These are phyloP conservation scores for Lycaon pictus DNA, from an alignment of 2,113 vertebrate genomes.

Conservation along the genomic window DNA sequence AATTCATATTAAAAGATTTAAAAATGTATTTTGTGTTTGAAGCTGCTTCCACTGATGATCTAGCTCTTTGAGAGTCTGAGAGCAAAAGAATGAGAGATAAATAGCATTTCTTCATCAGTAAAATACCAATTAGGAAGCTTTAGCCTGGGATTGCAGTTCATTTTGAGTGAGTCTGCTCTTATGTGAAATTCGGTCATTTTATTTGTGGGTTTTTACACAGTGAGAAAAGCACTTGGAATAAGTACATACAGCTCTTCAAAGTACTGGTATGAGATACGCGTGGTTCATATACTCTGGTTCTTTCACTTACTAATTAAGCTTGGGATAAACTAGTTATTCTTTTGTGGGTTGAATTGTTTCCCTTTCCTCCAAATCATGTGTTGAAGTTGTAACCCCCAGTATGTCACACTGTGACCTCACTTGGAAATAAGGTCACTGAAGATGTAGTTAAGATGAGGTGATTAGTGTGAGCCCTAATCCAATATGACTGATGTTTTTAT, in stretches of 20 bases:
- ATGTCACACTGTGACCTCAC: neutral
- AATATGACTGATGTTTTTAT: neutral
- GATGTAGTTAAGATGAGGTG: neutral
- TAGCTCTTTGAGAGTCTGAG: neutral
- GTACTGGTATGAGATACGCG: neutral
- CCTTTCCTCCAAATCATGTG: neutral
- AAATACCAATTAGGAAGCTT: constrained; percentile 32
- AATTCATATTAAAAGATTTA: constrained; percentile 55
- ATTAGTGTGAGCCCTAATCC: neutral
- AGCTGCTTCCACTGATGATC: neutral
- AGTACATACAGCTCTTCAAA: neutral
- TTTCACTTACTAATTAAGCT: neutral
- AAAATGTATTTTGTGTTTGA: constrained; percentile 9
- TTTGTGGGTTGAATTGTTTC: neutral
- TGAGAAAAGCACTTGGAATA: constrained; percentile 13
- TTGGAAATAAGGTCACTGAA: neutral
- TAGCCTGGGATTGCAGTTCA: neutral
- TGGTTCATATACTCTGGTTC: neutral
- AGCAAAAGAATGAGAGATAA: constrained; percentile 10
- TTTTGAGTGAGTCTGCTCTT: neutral
- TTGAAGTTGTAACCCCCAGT: neutral
- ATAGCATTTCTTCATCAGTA: neutral
- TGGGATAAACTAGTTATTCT: neutral
- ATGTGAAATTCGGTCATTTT: constrained; percentile 31
- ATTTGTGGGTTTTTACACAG: neutral